Evolutionary conservation across 2,797 vertebrate species (phyloP).

Genomic region (Sebastes taczanowskii): DNA sequence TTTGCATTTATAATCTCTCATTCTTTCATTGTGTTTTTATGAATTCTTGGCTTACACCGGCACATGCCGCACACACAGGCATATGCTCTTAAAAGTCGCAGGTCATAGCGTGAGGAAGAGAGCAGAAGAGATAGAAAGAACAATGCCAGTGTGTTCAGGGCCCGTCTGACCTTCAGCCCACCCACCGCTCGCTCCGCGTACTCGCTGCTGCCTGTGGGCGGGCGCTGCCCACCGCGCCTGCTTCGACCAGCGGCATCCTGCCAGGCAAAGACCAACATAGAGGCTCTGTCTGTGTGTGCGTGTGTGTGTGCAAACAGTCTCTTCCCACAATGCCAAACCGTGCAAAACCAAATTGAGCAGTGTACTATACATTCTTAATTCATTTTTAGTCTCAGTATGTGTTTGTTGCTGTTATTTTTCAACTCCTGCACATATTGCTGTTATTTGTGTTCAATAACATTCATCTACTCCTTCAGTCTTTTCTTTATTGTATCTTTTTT

Average conservation of each 20-base stretch:
- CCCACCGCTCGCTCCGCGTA: slow-evolving; percentile 53
- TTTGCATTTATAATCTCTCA: background rate
- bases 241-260: slow-evolving; percentile 36
- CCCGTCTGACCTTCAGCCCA: slow-evolving; percentile 67
- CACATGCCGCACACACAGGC: background rate
- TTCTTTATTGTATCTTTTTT: background rate
- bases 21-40: background rate
- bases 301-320: slow-evolving; percentile 43
- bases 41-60: background rate
- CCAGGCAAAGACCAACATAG: slow-evolving; percentile 55
- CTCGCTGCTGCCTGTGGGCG: slow-evolving; percentile 50
- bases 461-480: background rate
- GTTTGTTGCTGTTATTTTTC: background rate
- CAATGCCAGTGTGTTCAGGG: slow-evolving; percentile 49
- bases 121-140: slow-evolving; percentile 24
- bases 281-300: slow-evolving; percentile 30
- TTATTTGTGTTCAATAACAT: background rate
- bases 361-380: slow-evolving; percentile 30
- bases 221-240: slow-evolving; percentile 47
- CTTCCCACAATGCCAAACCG: slow-evolving; percentile 43
- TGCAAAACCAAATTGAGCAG: slow-evolving; percentile 35
- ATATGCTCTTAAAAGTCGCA: slow-evolving; percentile 11
- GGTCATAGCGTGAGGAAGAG: background rate
- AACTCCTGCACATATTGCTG: background rate
- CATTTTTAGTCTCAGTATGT: slow-evolving; percentile 1